phyloP scores from a whole-genome alignment of 2,888 invertebrate genomes.

The Chloroclystis v-ata region DNA sequence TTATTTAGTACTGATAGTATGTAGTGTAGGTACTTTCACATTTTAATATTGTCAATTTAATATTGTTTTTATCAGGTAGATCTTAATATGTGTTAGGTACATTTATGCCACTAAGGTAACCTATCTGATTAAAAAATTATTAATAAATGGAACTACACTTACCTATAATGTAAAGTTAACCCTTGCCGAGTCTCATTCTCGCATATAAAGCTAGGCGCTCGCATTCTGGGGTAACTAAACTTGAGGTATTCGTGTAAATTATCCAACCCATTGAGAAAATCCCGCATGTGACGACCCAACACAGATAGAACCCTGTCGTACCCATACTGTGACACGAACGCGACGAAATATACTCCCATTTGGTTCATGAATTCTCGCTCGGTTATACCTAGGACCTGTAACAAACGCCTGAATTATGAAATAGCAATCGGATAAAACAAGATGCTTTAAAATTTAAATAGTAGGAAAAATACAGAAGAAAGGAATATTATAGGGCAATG shows the following conservation, averaged over 20 bases:
- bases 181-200: constrained; percentile 96
- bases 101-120: too few relatives aligned
- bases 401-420: constrained; percentile 7
- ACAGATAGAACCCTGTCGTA: constrained; percentile 95
- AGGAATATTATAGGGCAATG: too few relatives aligned
- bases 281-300: constrained; percentile 94
- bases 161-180: constrained; percentile 92
- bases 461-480: too few relatives aligned
- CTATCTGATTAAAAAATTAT: too few relatives aligned
- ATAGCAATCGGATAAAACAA: too few relatives aligned
- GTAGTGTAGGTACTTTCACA: neutral
- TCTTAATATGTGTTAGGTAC: too few relatives aligned
- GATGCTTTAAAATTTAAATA: too few relatives aligned
- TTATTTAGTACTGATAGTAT: neutral
- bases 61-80: too few relatives aligned
- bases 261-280: constrained; percentile 96
- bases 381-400: constrained; percentile 89
- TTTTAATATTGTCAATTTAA: too few relatives aligned
- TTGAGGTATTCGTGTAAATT: constrained; percentile 98
- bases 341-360: constrained; percentile 96
- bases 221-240: constrained; percentile 93
- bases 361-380: constrained; percentile 95
- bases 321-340: constrained; percentile 95
- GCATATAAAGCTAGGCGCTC: constrained; percentile 97
- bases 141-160: too few relatives aligned